Evolutionary conservation across 2,888 invertebrate genomes (phyloP).

Genomic region (Platycnemis pennipes): DNA sequence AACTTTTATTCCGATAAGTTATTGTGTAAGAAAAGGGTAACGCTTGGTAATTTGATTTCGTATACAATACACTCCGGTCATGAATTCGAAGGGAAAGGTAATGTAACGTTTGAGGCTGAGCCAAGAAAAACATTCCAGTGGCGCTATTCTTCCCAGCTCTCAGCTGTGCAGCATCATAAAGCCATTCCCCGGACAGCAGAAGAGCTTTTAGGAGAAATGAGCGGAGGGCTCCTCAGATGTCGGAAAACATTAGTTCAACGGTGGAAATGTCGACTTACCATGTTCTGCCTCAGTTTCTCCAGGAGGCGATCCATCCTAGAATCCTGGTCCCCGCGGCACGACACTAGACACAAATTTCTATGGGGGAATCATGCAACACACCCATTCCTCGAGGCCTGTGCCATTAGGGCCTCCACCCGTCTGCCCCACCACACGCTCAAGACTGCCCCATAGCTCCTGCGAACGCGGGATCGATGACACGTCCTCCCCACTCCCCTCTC

Average conservation of each 20-base stretch:
- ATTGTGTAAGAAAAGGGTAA: background rate
- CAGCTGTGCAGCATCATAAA: background rate
- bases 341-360: constrained; percentile 44
- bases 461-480: constrained; percentile 47
- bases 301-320: constrained; percentile 69
- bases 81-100: background rate
- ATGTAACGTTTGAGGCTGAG: background rate
- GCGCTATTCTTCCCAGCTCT: background rate
- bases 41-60: background rate
- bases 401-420: constrained; percentile 42
- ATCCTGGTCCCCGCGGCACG: background rate
- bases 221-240: background rate
- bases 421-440: constrained; percentile 51
- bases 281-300: constrained; percentile 70
- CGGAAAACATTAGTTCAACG: background rate
- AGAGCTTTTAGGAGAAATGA: background rate
- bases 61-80: background rate
- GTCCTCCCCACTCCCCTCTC: background rate
- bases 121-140: background rate
- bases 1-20: background rate
- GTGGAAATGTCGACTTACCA: constrained; percentile 65
- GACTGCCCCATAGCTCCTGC: background rate
- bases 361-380: constrained; percentile 55
- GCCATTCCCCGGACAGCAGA: background rate
- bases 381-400: constrained; percentile 61